phyloP scores from a whole-genome alignment of 2,113 vertebrate genomes.

The Actenoides hombroni region DNA sequence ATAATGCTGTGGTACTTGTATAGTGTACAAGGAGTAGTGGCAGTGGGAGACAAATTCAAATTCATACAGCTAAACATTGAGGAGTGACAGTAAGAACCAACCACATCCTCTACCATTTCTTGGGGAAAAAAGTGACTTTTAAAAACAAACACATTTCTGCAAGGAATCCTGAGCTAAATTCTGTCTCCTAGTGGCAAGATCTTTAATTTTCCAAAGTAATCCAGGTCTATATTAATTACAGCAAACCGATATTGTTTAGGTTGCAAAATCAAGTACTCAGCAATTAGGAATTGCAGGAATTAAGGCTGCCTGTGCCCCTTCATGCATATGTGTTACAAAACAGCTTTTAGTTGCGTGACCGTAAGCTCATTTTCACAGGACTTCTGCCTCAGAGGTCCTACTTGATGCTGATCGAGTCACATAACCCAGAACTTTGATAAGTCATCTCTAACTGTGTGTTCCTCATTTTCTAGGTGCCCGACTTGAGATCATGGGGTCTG shows the following conservation, averaged over 20 bases:
- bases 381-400: background rate
- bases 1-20: background rate
- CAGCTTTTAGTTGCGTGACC: background rate
- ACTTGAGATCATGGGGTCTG: slow-evolving; percentile 68
- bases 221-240: background rate
- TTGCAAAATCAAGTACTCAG: slow-evolving; percentile 29
- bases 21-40: background rate
- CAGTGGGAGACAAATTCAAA: background rate
- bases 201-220: background rate
- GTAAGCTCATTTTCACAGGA: background rate
- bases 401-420: slow-evolving; percentile 23
- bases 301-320: slow-evolving; percentile 41
- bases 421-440: background rate
- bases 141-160: background rate
- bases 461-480: slow-evolving; percentile 65
- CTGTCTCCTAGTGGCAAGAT: background rate
- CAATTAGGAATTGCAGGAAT: slow-evolving; percentile 51
- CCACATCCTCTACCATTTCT: background rate
- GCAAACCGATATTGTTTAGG: background rate
- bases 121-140: background rate
- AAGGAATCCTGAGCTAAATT: background rate
- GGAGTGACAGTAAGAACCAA: background rate
- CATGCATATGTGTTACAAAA: background rate
- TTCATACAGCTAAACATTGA: background rate
- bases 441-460: slow-evolving; percentile 51